Evolutionary conservation across 2,888 invertebrate genomes (phyloP), one percentile per base, ranked within the genome.

Genomic region (Drosophila tripunctata): DNA sequence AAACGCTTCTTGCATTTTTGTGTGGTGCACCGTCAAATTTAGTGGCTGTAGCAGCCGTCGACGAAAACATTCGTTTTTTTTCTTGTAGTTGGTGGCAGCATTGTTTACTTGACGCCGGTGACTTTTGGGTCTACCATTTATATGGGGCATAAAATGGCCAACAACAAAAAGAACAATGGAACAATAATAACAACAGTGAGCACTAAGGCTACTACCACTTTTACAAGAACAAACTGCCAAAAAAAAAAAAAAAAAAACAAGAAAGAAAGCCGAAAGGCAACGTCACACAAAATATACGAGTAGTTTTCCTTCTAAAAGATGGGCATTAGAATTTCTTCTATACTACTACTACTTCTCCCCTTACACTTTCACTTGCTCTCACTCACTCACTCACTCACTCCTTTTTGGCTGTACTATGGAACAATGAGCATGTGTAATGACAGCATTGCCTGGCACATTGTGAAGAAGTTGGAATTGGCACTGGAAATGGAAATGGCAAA

Each of bases 31-130:
- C 36, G 31, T 31, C 8, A 36, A 38, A 33, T 41, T 33, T 22
- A 40, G 22, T 24, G 17, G 36, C 40, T 21, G 24, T 27, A 50
- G 48, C 65, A 64, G 60, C 70, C 57, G 63, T 57, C 41, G 57
- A 31, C 71, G 14, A 57, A 50, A 44, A 50, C 54, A 50, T 41
- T 47, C 22, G 14, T 35, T 35, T 19, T 35, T 35, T 38, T 24
- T n/a, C n/a, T n/a, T 21, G 17, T 38, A 8, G 63, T 56, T 40
- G 33, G 50, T 55, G 47, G 55, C 61, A 56, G 63, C 64, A 71
- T 71, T 85, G 78, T 85, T 85, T 78, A 78, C 72, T 68, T 65
- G 78, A 74, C 65, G 68, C 80, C 76, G 78, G 69, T 75, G 70
- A 78, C 75, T 78, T 84, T 78, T 61, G 40, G 78, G 75, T 63